Evolutionary conservation across 2,113 vertebrate genomes (phyloP).

Genomic region (Coracopsis vasa): DNA sequence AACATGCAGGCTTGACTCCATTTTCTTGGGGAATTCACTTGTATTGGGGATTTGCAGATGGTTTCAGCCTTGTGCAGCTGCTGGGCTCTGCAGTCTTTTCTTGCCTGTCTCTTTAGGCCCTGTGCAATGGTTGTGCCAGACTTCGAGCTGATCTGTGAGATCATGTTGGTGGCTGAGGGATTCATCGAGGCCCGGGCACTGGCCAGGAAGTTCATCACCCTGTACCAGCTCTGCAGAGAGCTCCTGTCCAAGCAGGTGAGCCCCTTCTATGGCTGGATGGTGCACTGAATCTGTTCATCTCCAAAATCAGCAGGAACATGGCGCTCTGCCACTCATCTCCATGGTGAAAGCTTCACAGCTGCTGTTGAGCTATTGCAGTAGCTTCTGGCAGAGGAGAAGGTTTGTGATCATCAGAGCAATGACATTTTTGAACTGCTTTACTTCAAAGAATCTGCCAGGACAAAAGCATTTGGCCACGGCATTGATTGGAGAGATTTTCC

Average conservation of each 20-base stretch:
- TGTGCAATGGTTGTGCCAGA: constrained; percentile 98
- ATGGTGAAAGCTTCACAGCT: not conserved
- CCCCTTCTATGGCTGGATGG: not conserved
- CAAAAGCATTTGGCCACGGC: not conserved
- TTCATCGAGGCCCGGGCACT: constrained; percentile 87
- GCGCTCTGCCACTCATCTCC: not conserved
- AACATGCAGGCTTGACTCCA: not conserved
- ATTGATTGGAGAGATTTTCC: not conserved
- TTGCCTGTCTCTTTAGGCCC: constrained; percentile 74
- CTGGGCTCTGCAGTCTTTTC: not conserved
- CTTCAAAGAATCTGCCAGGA: not conserved
- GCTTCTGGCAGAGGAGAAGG: not conserved
- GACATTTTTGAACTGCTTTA: not conserved
- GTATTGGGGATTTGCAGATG: fast-evolving
- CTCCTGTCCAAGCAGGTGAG: constrained; percentile 95
- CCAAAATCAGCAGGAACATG: not conserved
- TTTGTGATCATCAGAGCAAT: not conserved
- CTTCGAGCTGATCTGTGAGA: constrained; percentile 97
- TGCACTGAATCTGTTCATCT: not conserved
- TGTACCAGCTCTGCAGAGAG: constrained; percentile 93
- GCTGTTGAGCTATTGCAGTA: not conserved
- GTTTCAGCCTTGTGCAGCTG: not conserved
- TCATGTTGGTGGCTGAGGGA: constrained; percentile 96
- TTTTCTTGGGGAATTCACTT: not conserved
- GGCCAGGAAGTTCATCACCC: constrained; percentile 93